A percentile compares a stretch with the other conserved stretches of the same genome.
Conservation (phyloP, 2,113 vertebrate species). For the Chauna torquata region DNA sequence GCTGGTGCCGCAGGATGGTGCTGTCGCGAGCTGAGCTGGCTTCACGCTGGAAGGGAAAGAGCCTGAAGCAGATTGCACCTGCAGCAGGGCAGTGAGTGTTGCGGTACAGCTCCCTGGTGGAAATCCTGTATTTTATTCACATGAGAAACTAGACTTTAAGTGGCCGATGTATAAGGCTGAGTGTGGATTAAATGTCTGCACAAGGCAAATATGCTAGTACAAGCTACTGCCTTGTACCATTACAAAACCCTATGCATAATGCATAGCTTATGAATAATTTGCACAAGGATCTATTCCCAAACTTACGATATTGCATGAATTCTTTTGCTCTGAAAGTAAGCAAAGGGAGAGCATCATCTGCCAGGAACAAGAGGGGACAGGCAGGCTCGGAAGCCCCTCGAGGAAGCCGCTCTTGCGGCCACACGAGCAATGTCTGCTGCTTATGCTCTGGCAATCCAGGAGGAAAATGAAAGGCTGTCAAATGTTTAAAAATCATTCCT, state of each 20-base stretch:
- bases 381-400: background rate
- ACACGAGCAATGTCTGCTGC: background rate
- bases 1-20: background rate
- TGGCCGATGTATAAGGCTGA: background rate
- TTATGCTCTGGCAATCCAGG: background rate
- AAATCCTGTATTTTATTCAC: background rate
- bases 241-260: background rate
- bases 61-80: background rate
- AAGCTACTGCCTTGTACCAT: background rate
- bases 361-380: background rate
- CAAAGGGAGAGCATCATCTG: background rate
- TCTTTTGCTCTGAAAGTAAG: slow-evolving; percentile 23
- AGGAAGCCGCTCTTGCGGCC: background rate
- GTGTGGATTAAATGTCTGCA: background rate
- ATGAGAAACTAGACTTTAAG: background rate
- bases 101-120: background rate
- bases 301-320: background rate
- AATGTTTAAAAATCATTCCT: background rate
- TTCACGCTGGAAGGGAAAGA: background rate
- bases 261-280: background rate
- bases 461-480: background rate
- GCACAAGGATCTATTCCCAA: background rate
- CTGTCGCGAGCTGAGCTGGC: background rate
- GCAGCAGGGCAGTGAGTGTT: background rate
- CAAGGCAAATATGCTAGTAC: background rate